Base-by-base conservation (phyloP, 2,797 vertebrate species). In the Sebastes variabilis region DNA sequence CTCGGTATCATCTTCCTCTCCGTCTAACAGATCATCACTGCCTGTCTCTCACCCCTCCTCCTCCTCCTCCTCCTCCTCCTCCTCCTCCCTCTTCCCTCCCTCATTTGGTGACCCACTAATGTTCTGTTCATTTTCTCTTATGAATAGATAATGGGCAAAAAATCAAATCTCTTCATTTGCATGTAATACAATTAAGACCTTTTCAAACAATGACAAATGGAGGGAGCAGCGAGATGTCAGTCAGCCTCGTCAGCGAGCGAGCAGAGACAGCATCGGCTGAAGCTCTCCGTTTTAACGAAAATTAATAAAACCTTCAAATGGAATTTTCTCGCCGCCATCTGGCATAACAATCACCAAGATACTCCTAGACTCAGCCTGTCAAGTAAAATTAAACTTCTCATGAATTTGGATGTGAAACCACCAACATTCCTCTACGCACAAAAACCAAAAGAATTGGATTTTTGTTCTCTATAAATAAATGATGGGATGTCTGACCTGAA, bases 161-260 rank as follows among this genome's bases (percentile, higher is more conserved):
- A 97, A 98, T 97, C 97, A 96, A 98, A 98, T 98, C 97, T 97
- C 97, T 98, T 98, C 97, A 98, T 98, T 98, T 98, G 97, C 96
- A 97, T 98, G 97, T 98, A 98, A 98, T 97, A 96, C 95, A 97
- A 98, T 98, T 98, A 98, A 97, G 97, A 98, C 95, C 96, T 96
- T 96, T 97, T 97, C 96, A 97, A 98, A 98, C 96, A 96, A 97
- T 97, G 97, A 98, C 97, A 97, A 97, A 98, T 98, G 97, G 97
- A 96, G 95, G 96, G 96, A 96, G 96, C 96, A 95, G 96, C 95
- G 95, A 96, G 95, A 95, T 97, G 97, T 97, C 97, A 98, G 96
- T 98, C 97, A 97, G 97, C 94, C 96, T 96, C 95, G 95, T 96
- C 97, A 96, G 95, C 90, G 95, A 93, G 77, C 94, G 95, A 95